Evolutionary conservation across 1,140 invertebrate genomes (phyloP), one percentile per base, ranked within the genome.

Genomic region (Leptinotarsa defecta): DNA sequence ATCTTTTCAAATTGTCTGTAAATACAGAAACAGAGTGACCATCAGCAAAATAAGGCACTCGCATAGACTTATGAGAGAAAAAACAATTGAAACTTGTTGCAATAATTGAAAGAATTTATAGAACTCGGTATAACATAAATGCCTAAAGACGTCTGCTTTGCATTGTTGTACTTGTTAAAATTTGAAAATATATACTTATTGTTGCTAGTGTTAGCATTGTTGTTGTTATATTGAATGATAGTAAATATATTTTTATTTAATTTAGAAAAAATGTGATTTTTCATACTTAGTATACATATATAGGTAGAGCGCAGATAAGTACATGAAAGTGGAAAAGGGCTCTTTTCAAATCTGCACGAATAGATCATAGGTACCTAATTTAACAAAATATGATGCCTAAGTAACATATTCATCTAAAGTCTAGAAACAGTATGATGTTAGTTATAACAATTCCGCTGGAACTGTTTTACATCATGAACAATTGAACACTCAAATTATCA

Each of bases 221-320:
- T 83, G 80, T 83, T 83, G 81, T 82, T 82, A 81, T 76, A 83
- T 80, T 81, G 76, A 77, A 80, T 74, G 76, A 80, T 78, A 81
- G 77, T 76, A 72, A 78, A 79, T 81, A 81, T 81, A 81, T 81
- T 79, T 81, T 81, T 79, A 67, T 78, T 80, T 76, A 74, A 74
- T 76, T 78, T 78, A 77, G 71, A 75, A 65, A 76, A 71, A 48
- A 73, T 68, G 73, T 74, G 69, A 79, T 77, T 75, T 78, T 79
- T 79, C 75, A 79, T 77, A 79, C 74, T 48, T 65, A 76, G 76
- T 79, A 76, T 79, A 77, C 73, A 79, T 76, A 77, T 61, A 57
- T 43, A 43, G 34, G 34, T 43, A 69, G 71, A 77, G 73, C 73
- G 49, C 34, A 71, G 61, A 72, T 79, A 71, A 70, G 24, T 63